Evolutionary conservation across 2,797 vertebrate genomes (phyloP), one percentile per base, ranked within the genome.

Genomic region (Fringilla coelebs): DNA sequence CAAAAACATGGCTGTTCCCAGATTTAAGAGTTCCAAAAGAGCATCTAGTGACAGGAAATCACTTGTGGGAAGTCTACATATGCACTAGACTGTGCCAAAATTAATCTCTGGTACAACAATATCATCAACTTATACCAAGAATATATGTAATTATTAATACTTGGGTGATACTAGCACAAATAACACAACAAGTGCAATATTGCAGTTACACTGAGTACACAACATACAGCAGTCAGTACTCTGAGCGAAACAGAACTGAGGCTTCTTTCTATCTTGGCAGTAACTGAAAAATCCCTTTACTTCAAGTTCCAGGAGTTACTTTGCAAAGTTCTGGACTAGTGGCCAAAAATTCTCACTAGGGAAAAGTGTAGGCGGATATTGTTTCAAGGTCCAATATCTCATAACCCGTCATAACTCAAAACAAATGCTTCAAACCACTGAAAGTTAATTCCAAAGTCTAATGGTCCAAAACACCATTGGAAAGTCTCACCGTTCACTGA

Each of bases 401-500:
- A 85, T 96, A 96, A 97, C 94, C 85, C 57, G 14, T 92, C 87
- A 85, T 97, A 97, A 96, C 88, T 94, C 94, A 97, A 96, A 96
- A 85, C 84, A 96, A 97, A 95, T 94, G 95, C 95, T 97, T 94
- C 90, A 94, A 96, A 96, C 92, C 90, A 96, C 85, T 92, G 82
- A 88, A 97, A 95, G 66, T 85, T 90, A 95, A 89, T 96, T 91
- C 84, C 89, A 41, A 80, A 85, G 67, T 67, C 79, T 81, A 91
- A 94, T 28, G 48, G 70, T 83, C 79, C 91, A 85, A 95, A 96
- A 94, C 75, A 91, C 25, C 68, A 80, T 34, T 91, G 85, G 88
- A 78, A 95, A 91, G 66, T 46, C 60, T 94, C 71, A 73, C 82
- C 1, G 0, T 63, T 85, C 74, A 74, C 80, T 95, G 84, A 91